These are phyloP conservation scores for Beaufortia kweichowensis DNA, from an alignment of 2,113 vertebrate species.

Conservation along the genomic window DNA sequence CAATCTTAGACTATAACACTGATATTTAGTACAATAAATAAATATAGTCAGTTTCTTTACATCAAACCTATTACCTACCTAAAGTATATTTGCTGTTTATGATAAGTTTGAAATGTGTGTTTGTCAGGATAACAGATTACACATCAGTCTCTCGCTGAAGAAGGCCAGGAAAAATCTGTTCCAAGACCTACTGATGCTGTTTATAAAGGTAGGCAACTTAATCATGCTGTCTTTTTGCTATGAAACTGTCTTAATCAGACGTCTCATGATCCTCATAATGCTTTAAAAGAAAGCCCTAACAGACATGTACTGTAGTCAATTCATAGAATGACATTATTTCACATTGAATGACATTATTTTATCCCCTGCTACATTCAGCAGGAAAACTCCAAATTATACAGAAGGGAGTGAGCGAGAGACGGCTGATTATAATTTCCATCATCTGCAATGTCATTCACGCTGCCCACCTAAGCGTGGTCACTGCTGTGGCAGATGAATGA, in stretches of 20 bases:
- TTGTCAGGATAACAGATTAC: background rate
- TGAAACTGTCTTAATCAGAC: too few species aligned
- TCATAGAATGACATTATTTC: background rate
- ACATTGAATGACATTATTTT: constrained; percentile 23
- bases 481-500: constrained; percentile 20
- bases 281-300: too few species aligned
- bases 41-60: too few species aligned
- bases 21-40: too few species aligned
- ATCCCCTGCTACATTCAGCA: constrained; percentile 13
- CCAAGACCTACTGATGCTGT: too few species aligned
- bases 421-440: constrained; percentile 56
- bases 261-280: too few species aligned
- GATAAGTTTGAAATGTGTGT: background rate
- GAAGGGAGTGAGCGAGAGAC: constrained; percentile 38
- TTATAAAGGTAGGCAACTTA: too few species aligned
- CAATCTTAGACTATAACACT: background rate
- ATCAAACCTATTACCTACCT: too few species aligned
- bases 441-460: constrained; percentile 55
- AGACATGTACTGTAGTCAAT: too few species aligned
- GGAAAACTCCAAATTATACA: constrained; percentile 21
- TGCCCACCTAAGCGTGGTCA: constrained; percentile 36
- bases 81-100: background rate
- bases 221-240: too few species aligned
- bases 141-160: background rate
- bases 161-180: background rate